Evolutionary conservation across 2,113 vertebrate species (phyloP).

Genomic region (Cervus canadensis): DNA sequence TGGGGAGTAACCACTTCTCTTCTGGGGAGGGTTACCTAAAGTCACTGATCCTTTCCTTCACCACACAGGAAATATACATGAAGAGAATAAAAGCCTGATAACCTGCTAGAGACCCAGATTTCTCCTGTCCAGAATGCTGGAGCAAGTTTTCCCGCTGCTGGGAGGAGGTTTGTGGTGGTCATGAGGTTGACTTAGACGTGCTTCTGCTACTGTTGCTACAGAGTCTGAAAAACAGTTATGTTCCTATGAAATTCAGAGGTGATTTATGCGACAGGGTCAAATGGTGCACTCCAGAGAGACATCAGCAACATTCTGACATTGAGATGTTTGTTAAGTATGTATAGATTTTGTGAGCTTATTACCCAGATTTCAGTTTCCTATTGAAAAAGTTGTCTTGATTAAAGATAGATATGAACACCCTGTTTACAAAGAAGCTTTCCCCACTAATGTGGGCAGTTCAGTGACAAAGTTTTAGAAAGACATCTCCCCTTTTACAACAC

Average conservation of each 20-base stretch:
- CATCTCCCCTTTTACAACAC: conserved; percentile 25
- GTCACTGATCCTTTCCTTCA: not conserved
- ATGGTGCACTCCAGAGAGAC: conserved; percentile 54
- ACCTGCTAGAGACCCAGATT: not conserved
- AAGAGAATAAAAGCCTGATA: not conserved
- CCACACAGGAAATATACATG: not conserved
- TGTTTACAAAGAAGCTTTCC: conserved; percentile 47
- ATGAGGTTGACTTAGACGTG: conserved; percentile 32
- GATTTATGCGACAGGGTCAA: conserved; percentile 54
- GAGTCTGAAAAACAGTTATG: conserved; percentile 65
- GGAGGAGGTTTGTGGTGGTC: conserved; percentile 51
- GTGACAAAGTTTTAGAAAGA: conserved; percentile 36
- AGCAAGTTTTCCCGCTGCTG: not conserved
- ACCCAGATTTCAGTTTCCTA: conserved; percentile 77
- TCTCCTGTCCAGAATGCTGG: not conserved
- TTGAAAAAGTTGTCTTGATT: conserved; percentile 53
- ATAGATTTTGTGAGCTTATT: conserved; percentile 61
- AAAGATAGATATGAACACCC: not conserved
- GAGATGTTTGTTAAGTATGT: conserved; percentile 49
- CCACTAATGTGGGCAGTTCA: conserved; percentile 29
- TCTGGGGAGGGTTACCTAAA: not conserved
- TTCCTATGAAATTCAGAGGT: conserved; percentile 65
- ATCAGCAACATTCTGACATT: conserved; percentile 29
- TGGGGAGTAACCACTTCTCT: not conserved
- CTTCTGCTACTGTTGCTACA: conserved; percentile 49